These are phyloP conservation scores for Clarias laeviceps DNA, from an alignment of 2,797 vertebrate genomes.

Conservation along the genomic window DNA sequence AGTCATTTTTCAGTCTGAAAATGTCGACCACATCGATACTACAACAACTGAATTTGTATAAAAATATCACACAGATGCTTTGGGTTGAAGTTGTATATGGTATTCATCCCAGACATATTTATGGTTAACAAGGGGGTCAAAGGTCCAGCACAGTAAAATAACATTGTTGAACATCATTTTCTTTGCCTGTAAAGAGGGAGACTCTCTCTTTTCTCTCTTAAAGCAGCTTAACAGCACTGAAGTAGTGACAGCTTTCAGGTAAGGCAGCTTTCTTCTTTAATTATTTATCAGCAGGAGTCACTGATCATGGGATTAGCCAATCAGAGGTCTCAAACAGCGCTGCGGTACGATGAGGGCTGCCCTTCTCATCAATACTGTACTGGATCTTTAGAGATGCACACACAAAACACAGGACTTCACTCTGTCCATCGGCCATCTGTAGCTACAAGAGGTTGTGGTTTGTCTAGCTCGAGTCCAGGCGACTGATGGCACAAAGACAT, in stretches of 20 bases:
- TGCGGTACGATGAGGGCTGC: conserved; percentile 16
- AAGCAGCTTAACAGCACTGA: conserved; percentile 22
- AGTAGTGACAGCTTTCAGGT: conserved; percentile 25
- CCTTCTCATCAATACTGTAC: conserved; percentile 27
- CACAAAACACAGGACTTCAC: neutral
- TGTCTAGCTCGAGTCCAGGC: conserved; percentile 17
- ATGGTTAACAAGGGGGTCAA: neutral
- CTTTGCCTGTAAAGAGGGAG: conserved; percentile 10
- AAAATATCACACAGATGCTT: neutral
- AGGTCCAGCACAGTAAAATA: conserved; percentile 8
- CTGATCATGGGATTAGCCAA: conserved; percentile 48
- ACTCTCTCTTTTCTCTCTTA: neutral
- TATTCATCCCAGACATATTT: neutral
- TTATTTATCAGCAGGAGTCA: conserved; percentile 63
- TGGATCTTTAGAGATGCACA: neutral
- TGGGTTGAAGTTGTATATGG: neutral
- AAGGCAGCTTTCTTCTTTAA: conserved; percentile 57
- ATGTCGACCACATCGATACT: neutral
- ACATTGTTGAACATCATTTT: neutral
- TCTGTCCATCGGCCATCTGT: conserved; percentile 12
- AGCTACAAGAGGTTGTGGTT: neutral
- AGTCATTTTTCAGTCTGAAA: neutral
- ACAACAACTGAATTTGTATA: neutral
- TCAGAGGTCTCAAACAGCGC: conserved; percentile 32
- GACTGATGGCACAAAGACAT: conserved; percentile 60